These are phyloP conservation scores for Drosophila birchii DNA, from an alignment of 2,888 invertebrate species.

Conservation along the genomic window DNA sequence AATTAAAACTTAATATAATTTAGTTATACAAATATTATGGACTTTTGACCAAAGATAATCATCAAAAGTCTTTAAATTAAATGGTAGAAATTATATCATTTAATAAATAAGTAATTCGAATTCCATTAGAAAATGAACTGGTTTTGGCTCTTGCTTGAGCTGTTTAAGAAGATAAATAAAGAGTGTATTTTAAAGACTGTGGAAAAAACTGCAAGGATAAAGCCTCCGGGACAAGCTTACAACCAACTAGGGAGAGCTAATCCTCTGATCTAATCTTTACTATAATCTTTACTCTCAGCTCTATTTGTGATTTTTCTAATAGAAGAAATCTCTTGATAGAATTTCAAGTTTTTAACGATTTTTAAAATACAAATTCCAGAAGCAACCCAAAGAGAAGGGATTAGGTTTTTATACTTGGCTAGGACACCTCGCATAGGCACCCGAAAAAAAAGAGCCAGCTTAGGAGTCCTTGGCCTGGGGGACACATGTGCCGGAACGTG, in stretches of 20 bases:
- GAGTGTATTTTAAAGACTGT: background rate
- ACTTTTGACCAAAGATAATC: no score
- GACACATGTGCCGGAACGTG: constrained; percentile 41
- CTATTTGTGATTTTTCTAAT: background rate
- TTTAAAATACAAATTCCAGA: background rate
- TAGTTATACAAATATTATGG: no score
- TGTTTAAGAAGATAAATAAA: background rate
- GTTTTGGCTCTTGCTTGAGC: background rate
- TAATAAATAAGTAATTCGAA: background rate
- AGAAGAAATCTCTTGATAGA: no score
- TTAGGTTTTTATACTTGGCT: background rate
- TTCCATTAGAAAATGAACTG: background rate
- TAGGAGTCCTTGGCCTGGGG: background rate
- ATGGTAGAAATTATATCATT: no score
- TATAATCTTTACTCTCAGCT: background rate
- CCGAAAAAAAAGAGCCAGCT: background rate
- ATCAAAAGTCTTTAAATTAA: no score
- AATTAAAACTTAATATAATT: no score
- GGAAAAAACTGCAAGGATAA: background rate
- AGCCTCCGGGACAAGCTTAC: background rate
- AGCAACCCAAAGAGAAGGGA: no score
- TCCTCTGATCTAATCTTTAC: no score
- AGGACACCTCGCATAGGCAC: background rate
- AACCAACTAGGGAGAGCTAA: background rate
- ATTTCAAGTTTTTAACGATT: no score